A percentile compares a stretch with the other conserved stretches of the same genome.
Conservation (phyloP, 1,140 invertebrate species). For the Papilio polytes region DNA sequence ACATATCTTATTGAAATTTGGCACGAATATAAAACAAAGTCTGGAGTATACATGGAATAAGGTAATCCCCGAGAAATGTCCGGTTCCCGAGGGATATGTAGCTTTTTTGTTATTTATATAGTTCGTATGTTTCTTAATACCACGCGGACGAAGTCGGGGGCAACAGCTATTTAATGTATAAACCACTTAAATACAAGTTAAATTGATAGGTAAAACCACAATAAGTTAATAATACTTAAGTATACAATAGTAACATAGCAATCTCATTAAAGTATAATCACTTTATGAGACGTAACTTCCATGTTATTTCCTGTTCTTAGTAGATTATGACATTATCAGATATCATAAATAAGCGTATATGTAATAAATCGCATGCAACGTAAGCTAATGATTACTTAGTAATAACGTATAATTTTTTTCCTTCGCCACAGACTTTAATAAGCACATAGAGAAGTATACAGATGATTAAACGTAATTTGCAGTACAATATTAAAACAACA, state of each 20-base stretch:
- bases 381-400: not conserved
- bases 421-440: too few species aligned
- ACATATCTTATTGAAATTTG: too few species aligned
- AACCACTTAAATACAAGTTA: too few species aligned
- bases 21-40: too few species aligned
- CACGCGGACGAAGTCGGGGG: too few species aligned
- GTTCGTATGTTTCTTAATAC: too few species aligned
- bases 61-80: too few species aligned
- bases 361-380: not conserved
- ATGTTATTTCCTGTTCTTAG: not conserved
- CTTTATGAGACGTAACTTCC: not conserved
- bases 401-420: not conserved
- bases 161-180: too few species aligned
- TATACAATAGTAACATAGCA: not conserved
- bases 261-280: not conserved
- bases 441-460: not conserved
- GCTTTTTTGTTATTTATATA: too few species aligned
- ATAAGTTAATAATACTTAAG: not conserved
- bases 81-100: too few species aligned
- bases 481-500: not conserved
- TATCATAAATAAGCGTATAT: not conserved
- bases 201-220: too few species aligned
- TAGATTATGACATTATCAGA: not conserved
- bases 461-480: not conserved
- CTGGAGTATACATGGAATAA: too few species aligned